Base-by-base conservation (phyloP, 2,113 vertebrate genomes). In the Sorex araneus region DNA sequence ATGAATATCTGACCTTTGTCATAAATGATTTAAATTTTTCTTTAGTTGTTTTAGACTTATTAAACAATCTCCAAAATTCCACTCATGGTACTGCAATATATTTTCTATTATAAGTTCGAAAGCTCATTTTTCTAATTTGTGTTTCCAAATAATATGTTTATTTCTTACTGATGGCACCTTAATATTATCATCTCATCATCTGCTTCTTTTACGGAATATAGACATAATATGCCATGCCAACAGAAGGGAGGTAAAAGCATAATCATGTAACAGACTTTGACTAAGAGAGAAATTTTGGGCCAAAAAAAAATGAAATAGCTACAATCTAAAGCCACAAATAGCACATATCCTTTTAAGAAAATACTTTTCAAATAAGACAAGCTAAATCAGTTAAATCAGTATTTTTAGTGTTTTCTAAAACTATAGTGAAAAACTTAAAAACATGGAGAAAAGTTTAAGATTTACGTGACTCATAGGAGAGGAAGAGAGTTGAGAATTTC, bases 351-450 rank as follows among this genome's bases (percentile, higher is more conserved):
- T 23, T 64, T n/a, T 30, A 89, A 60, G 30, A 90, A 32, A 30
- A 28, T 23, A 1, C 6, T 40, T 84, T 94, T 34, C 32, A 89
- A 36, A 32, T 83, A 73, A 91, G 34, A 75, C 21, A 87, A 87
- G 80, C 1, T 10, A 80, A 70, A 70, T 78, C 12, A 69, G 11
- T 54, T 54, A 5, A 70, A 45, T 2, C 50, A 84, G 11, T 34
- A 54, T 45, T 64, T 79, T 8, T 78, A 57, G 9, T 79, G 47
- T 70, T 86, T 82, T 60, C 5, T n/a, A 13, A 75, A 71, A 87
- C 67, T 27, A 80, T 54, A 3, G 16, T 27, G 32, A 43, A 40
- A 36, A 57, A 25, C 73, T 64, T 30, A 57, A 1, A 79, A 23
- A 50, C 1, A 40, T 40, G 40, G 40, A 40, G 40, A 40, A 40